These are phyloP conservation scores for Desmodus rotundus DNA, from an alignment of 2,113 vertebrate genomes.

Conservation along the genomic window DNA sequence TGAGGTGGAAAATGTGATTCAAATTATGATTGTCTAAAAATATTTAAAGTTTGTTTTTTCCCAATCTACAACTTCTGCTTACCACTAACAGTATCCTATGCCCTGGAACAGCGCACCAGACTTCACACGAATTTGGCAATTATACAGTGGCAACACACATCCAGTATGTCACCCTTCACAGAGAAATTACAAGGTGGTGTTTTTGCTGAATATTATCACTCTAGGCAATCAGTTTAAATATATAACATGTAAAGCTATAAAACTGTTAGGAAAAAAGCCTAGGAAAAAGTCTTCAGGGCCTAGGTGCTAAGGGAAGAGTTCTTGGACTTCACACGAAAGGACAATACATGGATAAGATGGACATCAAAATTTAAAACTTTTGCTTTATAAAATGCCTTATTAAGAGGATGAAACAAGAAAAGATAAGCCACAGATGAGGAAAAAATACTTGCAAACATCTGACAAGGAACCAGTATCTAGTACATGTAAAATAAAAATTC, in stretches of 20 bases:
- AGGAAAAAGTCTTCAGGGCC: not conserved
- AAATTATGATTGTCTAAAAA: not conserved
- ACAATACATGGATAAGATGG: not conserved
- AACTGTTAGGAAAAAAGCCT: not conserved
- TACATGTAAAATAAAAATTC: not conserved
- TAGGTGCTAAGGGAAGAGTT: not conserved
- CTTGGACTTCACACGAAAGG: not conserved
- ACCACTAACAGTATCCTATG: not conserved
- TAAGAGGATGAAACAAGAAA: not conserved
- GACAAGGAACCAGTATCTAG: not conserved
- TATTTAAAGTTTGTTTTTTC: not conserved
- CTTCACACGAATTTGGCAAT: conserved; percentile 30
- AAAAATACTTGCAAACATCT: not conserved
- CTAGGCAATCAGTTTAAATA: not conserved
- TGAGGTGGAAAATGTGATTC: not conserved
- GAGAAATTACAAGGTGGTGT: not conserved
- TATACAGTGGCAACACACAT: conserved; percentile 38
- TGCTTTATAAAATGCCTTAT: not conserved
- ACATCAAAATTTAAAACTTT: conserved; percentile 2
- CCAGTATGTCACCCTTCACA: not conserved
- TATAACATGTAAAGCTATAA: not conserved
- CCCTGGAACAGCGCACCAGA: not conserved
- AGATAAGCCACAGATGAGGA: not conserved
- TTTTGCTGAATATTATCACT: conserved; percentile 15
- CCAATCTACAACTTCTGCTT: not conserved